These are phyloP conservation scores for Psylliodes chrysocephalus DNA, from an alignment of 2,888 invertebrate species.

Conservation along the genomic window DNA sequence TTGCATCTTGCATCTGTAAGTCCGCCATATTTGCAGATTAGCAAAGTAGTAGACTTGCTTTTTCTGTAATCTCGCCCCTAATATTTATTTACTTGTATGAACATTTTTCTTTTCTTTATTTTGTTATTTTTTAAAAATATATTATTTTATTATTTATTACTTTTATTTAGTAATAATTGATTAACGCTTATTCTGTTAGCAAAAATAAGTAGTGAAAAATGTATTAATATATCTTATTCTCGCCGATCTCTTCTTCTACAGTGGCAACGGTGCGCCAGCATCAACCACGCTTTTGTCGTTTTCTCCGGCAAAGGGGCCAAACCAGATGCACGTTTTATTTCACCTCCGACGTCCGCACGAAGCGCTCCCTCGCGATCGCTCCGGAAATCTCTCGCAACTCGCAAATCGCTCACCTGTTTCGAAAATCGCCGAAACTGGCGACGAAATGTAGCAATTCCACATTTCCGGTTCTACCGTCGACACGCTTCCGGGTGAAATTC, in stretches of 20 bases:
- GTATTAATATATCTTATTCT: constrained; percentile 35
- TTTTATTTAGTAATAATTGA: too few species aligned
- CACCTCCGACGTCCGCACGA: constrained; percentile 14
- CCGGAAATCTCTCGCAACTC: not conserved
- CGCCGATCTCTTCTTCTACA: not conserved
- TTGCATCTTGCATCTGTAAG: too few species aligned
- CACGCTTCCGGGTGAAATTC: constrained; percentile 12
- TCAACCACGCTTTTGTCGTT: constrained; percentile 36
- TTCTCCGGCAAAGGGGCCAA: constrained; percentile 26
- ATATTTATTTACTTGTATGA: too few species aligned
- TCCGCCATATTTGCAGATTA: too few species aligned
- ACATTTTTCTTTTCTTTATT: too few species aligned
- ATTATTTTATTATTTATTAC: too few species aligned
- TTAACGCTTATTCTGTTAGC: too few species aligned
- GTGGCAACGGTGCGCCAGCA: constrained; percentile 26
- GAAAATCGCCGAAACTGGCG: constrained; percentile 8
- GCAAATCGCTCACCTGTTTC: constrained; percentile 34
- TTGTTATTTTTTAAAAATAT: too few species aligned
- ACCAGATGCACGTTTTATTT: constrained; percentile 40
- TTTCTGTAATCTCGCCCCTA: too few species aligned
- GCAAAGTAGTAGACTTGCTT: too few species aligned
- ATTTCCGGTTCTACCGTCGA: constrained; percentile 1
- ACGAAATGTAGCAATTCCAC: constrained; percentile 24
- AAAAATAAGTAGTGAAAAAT: too few species aligned
- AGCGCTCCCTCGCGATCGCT: not conserved